Base-by-base conservation (phyloP, 2,888 invertebrate species). In the Sabellastarte sp. region DNA sequence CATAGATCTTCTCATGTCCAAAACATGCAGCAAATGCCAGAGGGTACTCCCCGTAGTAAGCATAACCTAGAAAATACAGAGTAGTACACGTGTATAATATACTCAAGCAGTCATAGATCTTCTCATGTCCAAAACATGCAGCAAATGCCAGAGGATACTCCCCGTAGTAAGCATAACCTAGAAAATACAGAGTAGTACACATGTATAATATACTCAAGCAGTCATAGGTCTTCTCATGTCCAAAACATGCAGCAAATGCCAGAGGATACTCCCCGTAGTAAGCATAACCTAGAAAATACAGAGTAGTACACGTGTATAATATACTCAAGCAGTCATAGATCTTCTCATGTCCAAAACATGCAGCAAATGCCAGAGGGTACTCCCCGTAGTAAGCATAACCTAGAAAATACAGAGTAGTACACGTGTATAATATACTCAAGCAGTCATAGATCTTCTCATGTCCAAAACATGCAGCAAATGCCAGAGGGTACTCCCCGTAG, bases 81-180 rank as follows among this genome's bases (percentile, higher is more conserved):
- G n/a, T n/a, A n/a, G n/a, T n/a, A n/a, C n/a, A n/a, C n/a, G n/a
- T n/a, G n/a, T n/a, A n/a, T n/a, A n/a, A n/a, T n/a, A n/a, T n/a
- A n/a, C n/a, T 86, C 1, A 99, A 87, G 66, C 95, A 88, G 86
- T 99, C 98, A 82, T 99, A 99, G 10, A 96, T 95, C 59, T 95
- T 93, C 84, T 96, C 95, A 80, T 96, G 95, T 65, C 95, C 94
- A 80, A 95, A 93, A 83, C 96, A 97, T 0, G 97, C 97, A 0
- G 97, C 93, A 93, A 98, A 99, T 0, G 97, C 93, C 60, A 99
- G 85, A 0, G 98, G 97, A 81, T 93, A 97, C 83, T 99, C 98
- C 0, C 98, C 98, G 68, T 97, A 88, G 83, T 99, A 99, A 0
- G 97, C 96, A 74, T 95, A 87, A 1, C 97, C 98, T 86, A 72